Base-by-base conservation (phyloP, 2,113 vertebrate species). In the Forbesichthys agassizii region DNA sequence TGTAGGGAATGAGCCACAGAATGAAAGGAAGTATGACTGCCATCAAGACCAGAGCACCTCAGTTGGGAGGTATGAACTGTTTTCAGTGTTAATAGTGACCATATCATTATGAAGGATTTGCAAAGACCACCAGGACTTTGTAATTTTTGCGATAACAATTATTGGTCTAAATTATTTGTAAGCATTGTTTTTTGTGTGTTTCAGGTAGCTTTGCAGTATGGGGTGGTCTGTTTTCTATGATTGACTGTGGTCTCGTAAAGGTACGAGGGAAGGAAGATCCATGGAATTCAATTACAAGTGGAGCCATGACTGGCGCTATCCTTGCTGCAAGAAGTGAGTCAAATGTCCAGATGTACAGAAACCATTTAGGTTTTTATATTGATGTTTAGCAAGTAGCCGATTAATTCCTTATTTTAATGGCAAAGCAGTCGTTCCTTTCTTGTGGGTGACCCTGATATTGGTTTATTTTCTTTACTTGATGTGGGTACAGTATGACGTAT, bases 261-360 rank as follows among this genome's bases (percentile, higher is more conserved):
- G 92, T 96, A 65, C 88, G 97, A 74, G 97, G 96, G 20, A 99
- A 97, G 65, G 97, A 99, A 82, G 97, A 99, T 86, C 97, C 97
- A 0, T 99, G 97, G 97, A 99, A 99, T 80, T 98, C 97, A 0
- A 98, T 99, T 87, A 97, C 96, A 0, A 99, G 97, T 0, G 97
- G 97, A 56, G 97, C 97, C 79, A 92, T 98, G 86, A 98, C 97
- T 0, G 97, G 97, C 75, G 97, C 97, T 64, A 94, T 99, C 58
- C 91, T 99, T 49, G 97, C 97, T 72, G 94, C 97, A 49, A 95
- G 97, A 94, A 99, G 97, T 99, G 89, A 96, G 96, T 80, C 33
- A 33, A 4, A 33, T 52, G 14, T 4, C 6, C 11, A 55, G 10
- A 56, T 9, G 1, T 58, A 33, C 10, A 11, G 7, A 58, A 58